phyloP scores from a whole-genome alignment of 2,888 invertebrate genomes.

The Diplolepis rosae region DNA sequence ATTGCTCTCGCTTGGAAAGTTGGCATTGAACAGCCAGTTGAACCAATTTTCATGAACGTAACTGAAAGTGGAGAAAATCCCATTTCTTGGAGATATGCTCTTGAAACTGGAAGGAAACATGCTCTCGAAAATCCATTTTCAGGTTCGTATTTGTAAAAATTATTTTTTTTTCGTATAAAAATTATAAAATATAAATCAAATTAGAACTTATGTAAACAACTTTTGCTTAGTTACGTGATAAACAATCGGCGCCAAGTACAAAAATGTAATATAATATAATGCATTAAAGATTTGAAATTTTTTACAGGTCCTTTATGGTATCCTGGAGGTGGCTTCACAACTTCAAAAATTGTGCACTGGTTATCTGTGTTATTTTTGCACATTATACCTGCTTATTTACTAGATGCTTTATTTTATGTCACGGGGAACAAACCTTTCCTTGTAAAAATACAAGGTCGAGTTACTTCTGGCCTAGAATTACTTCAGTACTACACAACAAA shows the following conservation, averaged over 20 bases:
- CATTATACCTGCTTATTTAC: slow-evolving; percentile 84
- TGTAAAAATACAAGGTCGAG: slow-evolving; percentile 79
- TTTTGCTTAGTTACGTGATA: too few relatives aligned
- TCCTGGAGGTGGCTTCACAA: slow-evolving; percentile 82
- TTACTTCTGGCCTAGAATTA: slow-evolving; percentile 79
- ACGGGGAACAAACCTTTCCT: slow-evolving; percentile 84
- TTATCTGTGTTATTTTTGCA: slow-evolving; percentile 83
- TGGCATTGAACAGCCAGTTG: slow-evolving; percentile 71
- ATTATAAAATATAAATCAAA: not conserved
- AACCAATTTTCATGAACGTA: slow-evolving; percentile 83
- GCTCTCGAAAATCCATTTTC: slow-evolving; percentile 78
- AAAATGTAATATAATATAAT: too few relatives aligned
- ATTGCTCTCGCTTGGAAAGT: slow-evolving; percentile 84
- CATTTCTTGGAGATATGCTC: slow-evolving; percentile 88
- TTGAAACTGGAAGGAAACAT: slow-evolving; percentile 79
- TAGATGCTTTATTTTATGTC: slow-evolving; percentile 81
- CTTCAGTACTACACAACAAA: slow-evolving; percentile 88
- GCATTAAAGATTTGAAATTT: too few relatives aligned
- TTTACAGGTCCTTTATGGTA: slow-evolving; percentile 67
- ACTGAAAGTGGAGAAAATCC: slow-evolving; percentile 86
- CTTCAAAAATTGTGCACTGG: slow-evolving; percentile 80
- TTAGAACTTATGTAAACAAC: too few relatives aligned
- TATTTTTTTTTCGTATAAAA: not conserved
- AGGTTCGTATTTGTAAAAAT: slow-evolving; percentile 52
- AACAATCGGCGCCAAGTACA: too few relatives aligned